Evolutionary conservation across 30 jellyfish, hydroid and myxozoan species (phyloP).

Genomic region (Haliclystus octoradiatus): DNA sequence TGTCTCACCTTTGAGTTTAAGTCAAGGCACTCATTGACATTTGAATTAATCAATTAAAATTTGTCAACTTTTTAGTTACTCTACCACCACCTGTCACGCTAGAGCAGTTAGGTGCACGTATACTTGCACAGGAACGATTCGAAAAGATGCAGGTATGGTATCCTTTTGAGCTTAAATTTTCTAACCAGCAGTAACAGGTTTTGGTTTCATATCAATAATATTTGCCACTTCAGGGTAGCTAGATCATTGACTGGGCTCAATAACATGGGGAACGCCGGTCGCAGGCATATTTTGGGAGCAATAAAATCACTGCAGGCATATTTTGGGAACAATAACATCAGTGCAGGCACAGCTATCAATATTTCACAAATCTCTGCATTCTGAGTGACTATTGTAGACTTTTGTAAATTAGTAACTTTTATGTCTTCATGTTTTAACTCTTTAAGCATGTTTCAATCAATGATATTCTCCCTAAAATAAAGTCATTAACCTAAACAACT

Average conservation of each 20-base stretch:
- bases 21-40: background rate
- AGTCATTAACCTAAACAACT: no score
- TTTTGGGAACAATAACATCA: background rate
- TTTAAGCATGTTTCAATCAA: no score
- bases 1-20: background rate
- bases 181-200: background rate
- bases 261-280: no score
- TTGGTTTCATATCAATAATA: background rate
- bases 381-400: no score
- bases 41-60: no score
- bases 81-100: constrained; percentile 97
- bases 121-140: constrained; percentile 86
- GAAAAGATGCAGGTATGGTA: constrained; percentile 71
- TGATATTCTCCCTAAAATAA: no score
- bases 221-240: background rate
- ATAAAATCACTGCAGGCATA: background rate
- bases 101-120: constrained; percentile 96
- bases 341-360: no score
- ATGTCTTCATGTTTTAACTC: no score
- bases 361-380: no score
- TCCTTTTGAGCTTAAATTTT: background rate
- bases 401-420: no score
- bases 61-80: constrained; percentile 33
- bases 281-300: no score
- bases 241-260: background rate